phyloP scores from a whole-genome alignment of 2,888 invertebrate species.

The Eupithecia inturbata region DNA sequence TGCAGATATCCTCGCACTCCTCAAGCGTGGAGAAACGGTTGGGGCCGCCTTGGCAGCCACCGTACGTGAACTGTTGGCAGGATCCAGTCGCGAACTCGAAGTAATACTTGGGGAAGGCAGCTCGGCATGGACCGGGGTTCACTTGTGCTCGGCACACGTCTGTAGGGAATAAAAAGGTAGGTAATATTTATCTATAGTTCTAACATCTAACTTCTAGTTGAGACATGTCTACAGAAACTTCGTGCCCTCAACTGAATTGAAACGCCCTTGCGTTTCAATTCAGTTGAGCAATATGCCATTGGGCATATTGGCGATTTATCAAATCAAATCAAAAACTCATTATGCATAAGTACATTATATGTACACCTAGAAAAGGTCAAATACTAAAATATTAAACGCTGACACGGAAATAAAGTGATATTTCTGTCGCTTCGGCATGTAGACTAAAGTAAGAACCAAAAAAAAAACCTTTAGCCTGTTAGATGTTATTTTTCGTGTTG shows the following conservation, averaged over 20 bases:
- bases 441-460: no score
- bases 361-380: no score
- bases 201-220: not conserved
- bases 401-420: no score
- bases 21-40: constrained; percentile 91
- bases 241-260: not conserved
- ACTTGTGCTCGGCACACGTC: constrained; percentile 89
- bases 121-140: constrained; percentile 89
- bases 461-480: no score
- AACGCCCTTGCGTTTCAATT: not conserved
- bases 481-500: no score
- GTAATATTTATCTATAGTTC: not conserved
- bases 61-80: constrained; percentile 90
- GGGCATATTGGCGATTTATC: no score
- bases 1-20: constrained; percentile 90
- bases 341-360: no score
- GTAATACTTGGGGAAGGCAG: constrained; percentile 86
- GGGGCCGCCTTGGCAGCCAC: constrained; percentile 93
- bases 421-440: no score
- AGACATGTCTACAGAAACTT: not conserved
- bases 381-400: no score
- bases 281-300: no score
- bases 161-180: constrained; percentile 51
- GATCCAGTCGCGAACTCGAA: constrained; percentile 85
- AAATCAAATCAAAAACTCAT: no score